A percentile compares a stretch with the other conserved stretches of the same genome.
Conservation (phyloP, 2,797 vertebrate species). For the Aldrovandia affinis region DNA sequence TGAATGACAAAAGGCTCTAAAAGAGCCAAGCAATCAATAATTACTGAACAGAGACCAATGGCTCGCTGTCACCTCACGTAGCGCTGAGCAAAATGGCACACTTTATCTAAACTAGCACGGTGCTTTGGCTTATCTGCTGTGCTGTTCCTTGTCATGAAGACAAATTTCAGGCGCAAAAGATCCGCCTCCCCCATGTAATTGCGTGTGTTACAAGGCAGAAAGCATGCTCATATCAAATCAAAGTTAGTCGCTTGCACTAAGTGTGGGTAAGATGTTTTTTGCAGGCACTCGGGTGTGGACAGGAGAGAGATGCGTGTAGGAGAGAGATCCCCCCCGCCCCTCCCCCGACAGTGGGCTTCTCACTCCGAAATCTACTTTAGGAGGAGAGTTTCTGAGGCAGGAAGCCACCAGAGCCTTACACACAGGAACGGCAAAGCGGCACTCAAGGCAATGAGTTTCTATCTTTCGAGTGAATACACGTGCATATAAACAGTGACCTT, state of each 20-base stretch:
- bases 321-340: neutral
- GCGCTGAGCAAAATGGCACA: constrained; percentile 4
- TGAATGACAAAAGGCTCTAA: neutral
- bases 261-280: constrained; percentile 8
- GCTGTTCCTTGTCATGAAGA: neutral
- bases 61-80: neutral
- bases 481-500: neutral
- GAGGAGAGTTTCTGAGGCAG: neutral
- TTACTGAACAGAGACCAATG: constrained; percentile 16
- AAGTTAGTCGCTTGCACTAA: neutral
- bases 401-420: too few relatives aligned
- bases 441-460: neutral
- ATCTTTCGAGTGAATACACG: neutral
- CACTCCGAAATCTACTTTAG: neutral
- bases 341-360: neutral
- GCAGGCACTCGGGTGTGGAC: neutral
- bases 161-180: constrained; percentile 13
- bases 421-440: neutral
- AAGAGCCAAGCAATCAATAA: neutral
- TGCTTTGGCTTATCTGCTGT: constrained; percentile 9
- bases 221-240: neutral
- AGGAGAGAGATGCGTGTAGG: constrained; percentile 1
- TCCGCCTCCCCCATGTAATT: constrained; percentile 3
- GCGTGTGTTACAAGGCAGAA: constrained; percentile 3
- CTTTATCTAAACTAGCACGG: constrained; percentile 12